Base-by-base conservation (phyloP, 2,888 invertebrate genomes). In the Cheilosia scutellata region DNA sequence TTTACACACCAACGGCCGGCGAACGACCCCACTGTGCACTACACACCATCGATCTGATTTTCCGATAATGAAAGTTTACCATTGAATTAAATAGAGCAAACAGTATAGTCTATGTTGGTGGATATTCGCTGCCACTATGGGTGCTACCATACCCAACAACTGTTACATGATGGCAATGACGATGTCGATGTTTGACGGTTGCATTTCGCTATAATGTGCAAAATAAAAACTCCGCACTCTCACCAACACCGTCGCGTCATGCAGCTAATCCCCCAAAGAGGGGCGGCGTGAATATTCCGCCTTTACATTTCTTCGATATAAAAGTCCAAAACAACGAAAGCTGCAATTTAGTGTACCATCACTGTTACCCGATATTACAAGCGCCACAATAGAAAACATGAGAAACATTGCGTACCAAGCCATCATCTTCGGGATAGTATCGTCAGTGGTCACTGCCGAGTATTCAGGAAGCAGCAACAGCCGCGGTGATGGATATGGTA, bases 311-410 rank as follows among this genome's bases (percentile, higher is more conserved):
- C 68, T 62, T 27, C 55, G 71, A 84, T 84, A 84, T 84, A 84
- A 75, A 84, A 84, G 84, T 71, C 49, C 42, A 75, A 65, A 79
- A 70, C 75, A 74, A 75, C 29, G 84, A 79, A 76, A 79, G 84
- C 29, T 60, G 66, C 79, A 42, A 75, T 79, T 80, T 84, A 84
- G 84, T 84, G 70, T 80, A 76, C 20, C 70, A 84, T 76, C 60
- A 71, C 33, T 20, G 47, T 60, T 60, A 65, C 27, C 58, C 60
- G 79, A 55, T 29, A 79, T 33, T 66, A 76, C 44, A 47, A 75
- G 62, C 55, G 16, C 16, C 3, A 57, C 20, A 53, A 51, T 16
- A 25, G 42, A 49, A 29, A 42, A 75, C 63, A 84, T 76, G 79
- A 75, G 9, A 47, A 75, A 60, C 53, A 58, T 75, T 33, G 68